Conservation (phyloP, 2,888 invertebrate genomes). For the Agrilus cyanescens region DNA sequence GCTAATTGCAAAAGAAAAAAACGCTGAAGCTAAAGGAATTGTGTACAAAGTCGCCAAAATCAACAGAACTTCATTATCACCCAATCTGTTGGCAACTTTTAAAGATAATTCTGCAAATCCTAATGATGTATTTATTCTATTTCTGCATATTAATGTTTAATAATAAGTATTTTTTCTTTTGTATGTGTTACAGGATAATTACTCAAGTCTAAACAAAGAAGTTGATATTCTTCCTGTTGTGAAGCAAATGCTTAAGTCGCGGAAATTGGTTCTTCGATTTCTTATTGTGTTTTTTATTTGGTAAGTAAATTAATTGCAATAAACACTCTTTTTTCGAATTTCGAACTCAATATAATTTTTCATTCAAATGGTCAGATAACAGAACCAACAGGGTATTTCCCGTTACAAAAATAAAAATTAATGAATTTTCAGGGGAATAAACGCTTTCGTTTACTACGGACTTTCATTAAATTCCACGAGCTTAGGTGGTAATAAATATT, state of each 20-base stretch:
- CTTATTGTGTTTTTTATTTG: conserved; percentile 39
- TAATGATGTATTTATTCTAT: neutral
- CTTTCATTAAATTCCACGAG: conserved; percentile 53
- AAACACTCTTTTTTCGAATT: no score
- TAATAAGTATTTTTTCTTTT: no score
- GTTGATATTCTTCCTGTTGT: conserved; percentile 33
- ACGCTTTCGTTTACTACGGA: conserved; percentile 58
- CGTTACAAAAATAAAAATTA: conserved; percentile 13
- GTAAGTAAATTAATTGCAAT: conserved; percentile 23
- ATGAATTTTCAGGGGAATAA: conserved; percentile 40
- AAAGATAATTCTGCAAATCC: conserved; percentile 21
- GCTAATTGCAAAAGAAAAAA: conserved; percentile 45
- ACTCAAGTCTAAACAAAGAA: conserved; percentile 14
- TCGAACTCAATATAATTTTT: no score
- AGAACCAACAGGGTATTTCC: no score
- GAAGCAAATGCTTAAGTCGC: conserved; percentile 36
- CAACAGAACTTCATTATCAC: conserved; percentile 40
- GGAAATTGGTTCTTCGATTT: conserved; percentile 36
- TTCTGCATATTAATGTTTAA: neutral
- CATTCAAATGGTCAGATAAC: no score
- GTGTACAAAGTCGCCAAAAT: conserved; percentile 44
- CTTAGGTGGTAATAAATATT: conserved; percentile 54
- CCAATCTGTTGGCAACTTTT: conserved; percentile 35
- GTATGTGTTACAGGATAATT: no score
- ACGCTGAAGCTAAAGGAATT: conserved; percentile 41